These are phyloP conservation scores for Pterostichus niger DNA, from an alignment of 2,888 invertebrate genomes.

Conservation along the genomic window DNA sequence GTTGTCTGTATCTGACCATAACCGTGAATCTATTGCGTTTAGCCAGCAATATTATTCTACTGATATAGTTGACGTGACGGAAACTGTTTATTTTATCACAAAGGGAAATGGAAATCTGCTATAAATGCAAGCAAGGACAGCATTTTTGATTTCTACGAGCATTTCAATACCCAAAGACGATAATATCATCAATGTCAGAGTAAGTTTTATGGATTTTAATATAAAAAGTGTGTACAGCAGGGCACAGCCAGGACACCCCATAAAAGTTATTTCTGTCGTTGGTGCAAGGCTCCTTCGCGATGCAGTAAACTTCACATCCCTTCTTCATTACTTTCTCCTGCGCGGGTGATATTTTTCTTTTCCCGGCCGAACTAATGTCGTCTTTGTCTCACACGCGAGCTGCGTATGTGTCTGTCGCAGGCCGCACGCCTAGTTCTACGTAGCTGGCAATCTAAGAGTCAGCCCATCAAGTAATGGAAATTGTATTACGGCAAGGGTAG, in stretches of 20 bases:
- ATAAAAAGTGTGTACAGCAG: slow-evolving; percentile 62
- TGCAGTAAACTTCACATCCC: slow-evolving; percentile 62
- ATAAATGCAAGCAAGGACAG: slow-evolving; percentile 23
- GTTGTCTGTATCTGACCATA: too few relatives aligned
- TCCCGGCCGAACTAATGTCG: not conserved
- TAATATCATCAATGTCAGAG: slow-evolving; percentile 63
- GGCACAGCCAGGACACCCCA: slow-evolving; percentile 50
- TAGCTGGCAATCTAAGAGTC: slow-evolving; percentile 67
- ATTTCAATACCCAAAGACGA: slow-evolving; percentile 36
- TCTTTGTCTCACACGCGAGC: slow-evolving; percentile 9
- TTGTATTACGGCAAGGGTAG: slow-evolving; percentile 73
- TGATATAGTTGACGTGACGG: not conserved
- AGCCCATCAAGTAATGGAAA: slow-evolving; percentile 75
- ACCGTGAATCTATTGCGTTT: not conserved
- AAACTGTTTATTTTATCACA: not conserved
- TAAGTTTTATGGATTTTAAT: slow-evolving; percentile 66
- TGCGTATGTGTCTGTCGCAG: slow-evolving; percentile 28
- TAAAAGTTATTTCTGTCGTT: slow-evolving; percentile 64
- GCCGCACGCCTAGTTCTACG: slow-evolving; percentile 57
- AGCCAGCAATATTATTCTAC: too few relatives aligned
- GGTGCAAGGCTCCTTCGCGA: slow-evolving; percentile 30
- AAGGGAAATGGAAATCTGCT: slow-evolving; percentile 11
- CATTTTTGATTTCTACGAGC: slow-evolving; percentile 19
- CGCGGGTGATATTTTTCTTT: slow-evolving; percentile 63
- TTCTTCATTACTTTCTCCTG: slow-evolving; percentile 65